Evolutionary conservation across 2,113 vertebrate genomes (phyloP), one percentile per base, ranked within the genome.

Genomic region (Okapia johnstoni): DNA sequence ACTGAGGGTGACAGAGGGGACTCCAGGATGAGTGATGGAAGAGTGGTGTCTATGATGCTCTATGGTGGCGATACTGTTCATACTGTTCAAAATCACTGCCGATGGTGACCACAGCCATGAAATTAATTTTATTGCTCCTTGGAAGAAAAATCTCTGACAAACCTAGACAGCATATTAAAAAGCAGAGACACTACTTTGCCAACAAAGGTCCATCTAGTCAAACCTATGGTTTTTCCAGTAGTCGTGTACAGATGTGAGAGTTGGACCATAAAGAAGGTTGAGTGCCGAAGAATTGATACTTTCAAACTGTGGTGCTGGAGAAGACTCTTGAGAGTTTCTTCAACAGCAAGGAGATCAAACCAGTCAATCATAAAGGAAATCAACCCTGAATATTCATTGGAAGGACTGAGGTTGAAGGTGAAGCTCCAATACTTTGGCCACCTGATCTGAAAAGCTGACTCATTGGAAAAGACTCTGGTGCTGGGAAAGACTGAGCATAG

Each of bases 21-120:
- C 28, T 1, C 4, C 0, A 0, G 26, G 5, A 48, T 50, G 10
- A 28, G 13, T 7, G 14, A 14, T 1, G 43, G 50, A 21, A 61
- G 7, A 85, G 63, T 40, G 7, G 10, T 19, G 2, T 58, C 15
- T 77, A 26, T 16, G 58, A 93, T 43, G 55, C 25, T 61, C 40
- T n/a, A 16, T 3, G 40, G 8, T 6, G 13, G 3, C 8, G 2
- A 66, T 36, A 36, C 17, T 66, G 17, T 21, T n/a, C 33, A 36
- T 21, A 36, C 63, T 36, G 63, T 66, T 66, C 33, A 36, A 36
- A 66, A 66, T 66, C 63, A 66, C 33, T 36, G 63, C 63, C n/a
- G 63, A 66, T n/a, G 16, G 17, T 36, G 63, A 66, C 63, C 63
- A 36, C 63, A 66, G n/a, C 33, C 33, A 66, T 66, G 33, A 36